Conservation (phyloP, 2,113 vertebrate genomes). For the Caretta caretta region DNA sequence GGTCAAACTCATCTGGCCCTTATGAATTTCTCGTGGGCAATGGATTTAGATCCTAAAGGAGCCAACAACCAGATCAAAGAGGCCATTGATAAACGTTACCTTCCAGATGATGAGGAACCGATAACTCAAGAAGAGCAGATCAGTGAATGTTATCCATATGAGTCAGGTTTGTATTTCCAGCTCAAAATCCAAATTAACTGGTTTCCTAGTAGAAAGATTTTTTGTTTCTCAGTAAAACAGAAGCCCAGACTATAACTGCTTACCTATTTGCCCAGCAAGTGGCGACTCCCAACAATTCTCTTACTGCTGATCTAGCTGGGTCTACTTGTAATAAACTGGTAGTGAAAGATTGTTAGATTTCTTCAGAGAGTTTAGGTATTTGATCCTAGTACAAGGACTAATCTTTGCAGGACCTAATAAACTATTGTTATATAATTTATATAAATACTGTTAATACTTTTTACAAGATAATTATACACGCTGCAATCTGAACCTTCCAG, state of each 20-base stretch:
- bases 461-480: neutral
- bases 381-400: neutral
- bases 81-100: constrained; percentile 97
- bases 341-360: neutral
- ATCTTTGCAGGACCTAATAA: neutral
- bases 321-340: neutral
- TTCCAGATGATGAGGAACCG: constrained; percentile 96
- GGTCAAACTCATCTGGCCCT: constrained; percentile 97
- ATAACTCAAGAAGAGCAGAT: constrained; percentile 89
- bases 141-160: constrained; percentile 81
- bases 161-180: constrained; percentile 74
- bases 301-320: fast-evolving
- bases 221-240: neutral
- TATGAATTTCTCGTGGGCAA: constrained; percentile 99
- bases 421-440: neutral
- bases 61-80: constrained; percentile 99
- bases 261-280: fast-evolving
- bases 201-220: too few species aligned
- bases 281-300: neutral
- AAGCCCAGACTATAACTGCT: fast-evolving
- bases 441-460: neutral
- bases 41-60: constrained; percentile 99
- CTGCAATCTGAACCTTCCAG: neutral
- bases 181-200: neutral
- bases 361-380: neutral